Evolutionary conservation across 1,140 invertebrate species (phyloP).

Genomic region (Lepidurus arcticus): DNA sequence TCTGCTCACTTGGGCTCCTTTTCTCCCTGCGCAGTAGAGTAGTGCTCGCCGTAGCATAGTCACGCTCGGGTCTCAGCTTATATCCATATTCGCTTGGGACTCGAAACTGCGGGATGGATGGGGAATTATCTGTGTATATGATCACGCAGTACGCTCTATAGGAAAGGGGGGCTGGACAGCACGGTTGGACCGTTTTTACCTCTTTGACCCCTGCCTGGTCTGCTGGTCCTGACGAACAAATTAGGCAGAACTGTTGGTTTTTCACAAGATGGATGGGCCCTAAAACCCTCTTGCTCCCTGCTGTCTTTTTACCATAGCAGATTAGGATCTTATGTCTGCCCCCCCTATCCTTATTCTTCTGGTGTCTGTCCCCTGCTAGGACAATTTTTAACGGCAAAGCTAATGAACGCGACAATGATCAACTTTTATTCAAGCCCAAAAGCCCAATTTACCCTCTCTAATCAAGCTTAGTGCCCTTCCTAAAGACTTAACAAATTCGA

Average conservation of each 20-base stretch:
- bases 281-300: slow-evolving; percentile 21
- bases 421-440: neutral
- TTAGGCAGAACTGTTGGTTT: slow-evolving; percentile 19
- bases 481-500: neutral
- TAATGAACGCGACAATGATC: slow-evolving; percentile 19
- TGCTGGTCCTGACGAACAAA: slow-evolving; percentile 21
- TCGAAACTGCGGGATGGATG: neutral
- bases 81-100: neutral
- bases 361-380: neutral
- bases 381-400: neutral
- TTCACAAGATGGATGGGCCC: slow-evolving; percentile 20
- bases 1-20: too few relatives aligned
- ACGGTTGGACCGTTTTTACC: slow-evolving; percentile 3
- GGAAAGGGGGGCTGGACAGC: neutral
- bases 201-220: slow-evolving; percentile 17
- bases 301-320: slow-evolving; percentile 15
- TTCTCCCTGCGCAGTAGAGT: too few relatives aligned
- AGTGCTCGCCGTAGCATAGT: too few relatives aligned
- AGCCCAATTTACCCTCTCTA: neutral
- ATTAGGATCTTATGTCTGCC: slow-evolving; percentile 15
- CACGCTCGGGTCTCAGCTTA: too few relatives aligned
- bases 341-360: neutral
- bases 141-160: neutral
- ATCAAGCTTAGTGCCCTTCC: neutral
- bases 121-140: slow-evolving; percentile 11